Evolutionary conservation across 2,113 vertebrate species (phyloP), one percentile per base, ranked within the genome.

Genomic region (Bostrychus sinensis): DNA sequence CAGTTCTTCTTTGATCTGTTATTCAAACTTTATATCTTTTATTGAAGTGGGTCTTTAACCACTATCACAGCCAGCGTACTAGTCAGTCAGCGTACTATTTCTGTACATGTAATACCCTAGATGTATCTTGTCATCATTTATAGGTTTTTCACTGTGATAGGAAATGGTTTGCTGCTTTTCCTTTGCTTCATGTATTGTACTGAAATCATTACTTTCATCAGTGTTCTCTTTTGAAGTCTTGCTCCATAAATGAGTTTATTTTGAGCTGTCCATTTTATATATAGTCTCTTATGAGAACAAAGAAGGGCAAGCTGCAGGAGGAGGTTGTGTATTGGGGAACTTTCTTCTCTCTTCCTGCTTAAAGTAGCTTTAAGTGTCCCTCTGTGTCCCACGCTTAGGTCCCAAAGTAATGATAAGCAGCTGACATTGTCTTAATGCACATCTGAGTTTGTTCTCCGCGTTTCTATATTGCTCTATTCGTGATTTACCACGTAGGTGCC

Each of bases 371-470:
- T 30, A 51, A 51, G 26, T 51, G 25, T 51, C 25, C 48, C 16
- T 28, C 16, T 28, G 48, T 17, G 48, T 7, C 48, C 14, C 48
- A 51, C 25, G 25, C 23, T 28, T 4, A 51, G 3, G 25, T 51
- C 48, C 48, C 48, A 30, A 51, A 51, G 53, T 36, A 36, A 55
- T 55, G 28, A 55, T 55, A 20, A 34, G 32, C 48, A 34, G 53
- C 30, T 34, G 32, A 13, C 32, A 55, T 36, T 12, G 32, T 55
- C 5, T 17, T 45, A 19, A 20, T 45, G 42, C n/a, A 45, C n/a
- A 45, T 20, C 42, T 45, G 30, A 46, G 10, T 19, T 28, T 10
- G 12, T 11, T 32, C 19, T 22, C 11, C 9, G 23, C 25, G 2
- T 9, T 26, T n/a, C 25, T 51, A 51, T 51, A 50, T 41, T 16